Percentiles rank a stretch among this genome's conserved stretches.
Evolutionary conservation across 1,140 invertebrate genomes (phyloP).

Genomic region (Apis dorsata): DNA sequence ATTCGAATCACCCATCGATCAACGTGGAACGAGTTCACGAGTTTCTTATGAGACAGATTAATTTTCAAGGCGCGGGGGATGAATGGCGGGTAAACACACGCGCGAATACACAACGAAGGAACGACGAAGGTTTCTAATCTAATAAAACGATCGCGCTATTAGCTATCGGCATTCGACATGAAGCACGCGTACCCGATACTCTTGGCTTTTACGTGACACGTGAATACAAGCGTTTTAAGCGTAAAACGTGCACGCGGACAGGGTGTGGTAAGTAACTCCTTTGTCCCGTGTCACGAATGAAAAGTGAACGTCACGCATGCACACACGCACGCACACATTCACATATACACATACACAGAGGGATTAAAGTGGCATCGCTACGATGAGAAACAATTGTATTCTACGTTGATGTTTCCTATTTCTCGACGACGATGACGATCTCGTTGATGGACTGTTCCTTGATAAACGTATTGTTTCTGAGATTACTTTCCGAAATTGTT

Average conservation of each 20-base stretch:
- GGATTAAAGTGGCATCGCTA: too few relatives aligned
- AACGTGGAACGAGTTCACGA: neutral
- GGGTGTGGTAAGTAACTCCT: slow-evolving; percentile 66
- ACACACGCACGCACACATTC: too few relatives aligned
- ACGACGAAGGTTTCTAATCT: slow-evolving; percentile 12
- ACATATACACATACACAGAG: too few relatives aligned
- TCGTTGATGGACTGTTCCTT: too few relatives aligned
- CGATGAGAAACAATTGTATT: too few relatives aligned
- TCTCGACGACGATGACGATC: too few relatives aligned
- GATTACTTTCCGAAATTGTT: too few relatives aligned
- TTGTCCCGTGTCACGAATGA: slow-evolving; percentile 64
- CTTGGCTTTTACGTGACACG: slow-evolving; percentile 58
- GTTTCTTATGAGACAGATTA: neutral
- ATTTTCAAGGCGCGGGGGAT: slow-evolving; percentile 20
- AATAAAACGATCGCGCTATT: slow-evolving; percentile 16
- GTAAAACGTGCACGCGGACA: slow-evolving; percentile 59
- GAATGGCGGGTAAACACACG: neutral
- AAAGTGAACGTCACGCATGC: slow-evolving; percentile 39
- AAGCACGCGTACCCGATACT: slow-evolving; percentile 50
- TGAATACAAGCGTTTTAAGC: slow-evolving; percentile 60
- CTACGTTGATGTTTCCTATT: too few relatives aligned
- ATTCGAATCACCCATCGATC: slow-evolving; percentile 4
- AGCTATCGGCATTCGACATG: slow-evolving; percentile 30
- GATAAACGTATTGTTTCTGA: too few relatives aligned
- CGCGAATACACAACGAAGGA: neutral